phyloP scores from a whole-genome alignment of 2,888 invertebrate genomes.

The Stramonita haemastoma region DNA sequence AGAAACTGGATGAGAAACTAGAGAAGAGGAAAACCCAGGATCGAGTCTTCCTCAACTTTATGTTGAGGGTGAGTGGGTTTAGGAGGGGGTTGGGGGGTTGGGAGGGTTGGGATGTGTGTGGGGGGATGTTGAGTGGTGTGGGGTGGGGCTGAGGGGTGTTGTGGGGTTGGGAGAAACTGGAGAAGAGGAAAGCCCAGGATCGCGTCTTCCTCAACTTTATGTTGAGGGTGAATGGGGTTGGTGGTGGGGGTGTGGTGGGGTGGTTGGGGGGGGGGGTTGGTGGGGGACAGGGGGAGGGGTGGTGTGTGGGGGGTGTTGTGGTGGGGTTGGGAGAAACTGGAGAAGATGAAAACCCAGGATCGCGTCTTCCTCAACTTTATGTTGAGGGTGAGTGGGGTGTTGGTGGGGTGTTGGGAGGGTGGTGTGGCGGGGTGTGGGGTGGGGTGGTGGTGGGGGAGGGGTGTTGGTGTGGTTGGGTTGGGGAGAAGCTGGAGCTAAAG shows the following conservation, averaged over 20 bases:
- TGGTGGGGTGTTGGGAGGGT: no score
- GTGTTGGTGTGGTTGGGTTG: no score
- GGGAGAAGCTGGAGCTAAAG: conserved; percentile 38
- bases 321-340: conserved; percentile 28
- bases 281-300: no score
- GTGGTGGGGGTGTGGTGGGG: neutral
- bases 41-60: conserved; percentile 51
- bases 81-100: neutral
- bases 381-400: neutral
- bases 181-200: conserved; percentile 34
- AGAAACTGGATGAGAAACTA: conserved; percentile 49
- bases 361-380: conserved; percentile 53
- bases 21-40: conserved; percentile 33
- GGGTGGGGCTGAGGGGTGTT: no score
- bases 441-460: no score
- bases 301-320: no score
- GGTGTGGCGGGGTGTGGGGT: no score
- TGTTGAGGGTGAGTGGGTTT: conserved; percentile 47
- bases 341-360: conserved; percentile 32
- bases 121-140: no score
- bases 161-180: conserved; percentile 28
- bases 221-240: conserved; percentile 44
- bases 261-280: neutral
- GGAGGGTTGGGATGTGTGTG: neutral
- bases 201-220: conserved; percentile 53